These are phyloP conservation scores for Otocyon megalotis DNA, from an alignment of 2,113 vertebrate species.

Conservation along the genomic window DNA sequence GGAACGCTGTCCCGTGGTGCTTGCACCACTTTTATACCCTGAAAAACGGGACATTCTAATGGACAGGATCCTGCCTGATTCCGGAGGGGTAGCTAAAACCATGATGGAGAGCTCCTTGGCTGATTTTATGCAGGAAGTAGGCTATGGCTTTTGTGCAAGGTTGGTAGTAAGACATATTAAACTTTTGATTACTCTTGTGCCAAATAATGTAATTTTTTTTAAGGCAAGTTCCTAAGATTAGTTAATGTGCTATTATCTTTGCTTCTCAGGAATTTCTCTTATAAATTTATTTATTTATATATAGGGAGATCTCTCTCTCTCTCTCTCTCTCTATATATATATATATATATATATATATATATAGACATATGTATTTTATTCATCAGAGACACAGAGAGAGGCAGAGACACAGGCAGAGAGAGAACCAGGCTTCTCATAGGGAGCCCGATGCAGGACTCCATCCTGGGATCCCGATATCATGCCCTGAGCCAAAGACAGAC, in stretches of 20 bases:
- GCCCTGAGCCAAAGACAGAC: no score
- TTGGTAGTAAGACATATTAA: constrained; percentile 81
- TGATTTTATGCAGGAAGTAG: constrained; percentile 99
- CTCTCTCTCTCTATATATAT: no score
- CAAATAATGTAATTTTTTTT: constrained; percentile 24
- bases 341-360: no score
- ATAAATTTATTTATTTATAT: neutral
- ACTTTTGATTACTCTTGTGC: neutral
- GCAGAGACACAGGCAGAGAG: no score
- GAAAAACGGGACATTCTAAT: constrained; percentile 99
- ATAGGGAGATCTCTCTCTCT: no score
- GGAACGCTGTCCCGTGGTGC: constrained; percentile 99
- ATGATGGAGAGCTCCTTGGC: constrained; percentile 99
- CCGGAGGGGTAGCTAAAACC: constrained; percentile 99
- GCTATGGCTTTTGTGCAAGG: constrained; percentile 99
- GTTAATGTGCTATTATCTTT: neutral
- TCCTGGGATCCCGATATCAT: no score
- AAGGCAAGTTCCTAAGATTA: neutral
- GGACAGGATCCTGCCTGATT: constrained; percentile 99
- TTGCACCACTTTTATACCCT: constrained; percentile 99
- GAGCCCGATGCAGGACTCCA: no score
- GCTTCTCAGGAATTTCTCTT: neutral
- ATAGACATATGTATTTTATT: no score
- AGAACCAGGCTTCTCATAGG: no score
- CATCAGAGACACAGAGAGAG: no score